Evolutionary conservation across 2,113 vertebrate genomes (phyloP), one percentile per base, ranked within the genome.

Genomic region (Trichomycterus rosablanca): DNA sequence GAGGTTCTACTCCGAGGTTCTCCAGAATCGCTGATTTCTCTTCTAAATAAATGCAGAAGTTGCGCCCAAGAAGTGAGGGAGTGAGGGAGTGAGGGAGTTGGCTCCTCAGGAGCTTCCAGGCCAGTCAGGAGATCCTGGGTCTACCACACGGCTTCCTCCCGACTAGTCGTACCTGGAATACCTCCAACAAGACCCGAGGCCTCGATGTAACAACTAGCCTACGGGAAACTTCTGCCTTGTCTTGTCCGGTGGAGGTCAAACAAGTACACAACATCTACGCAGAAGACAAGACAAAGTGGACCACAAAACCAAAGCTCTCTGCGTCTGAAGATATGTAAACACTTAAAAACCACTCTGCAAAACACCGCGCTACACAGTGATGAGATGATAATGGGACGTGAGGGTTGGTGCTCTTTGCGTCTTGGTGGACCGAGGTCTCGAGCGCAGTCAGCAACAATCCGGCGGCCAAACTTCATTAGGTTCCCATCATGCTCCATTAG

Each of bases 341-440:
- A 74, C 72, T 74, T 74, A 63, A 70, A 66, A 74, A 66, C 52
- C 67, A 63, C 67, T 23, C 67, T 34, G 62, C 30, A 52, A 68
- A 40, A 60, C 57, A 45, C 52, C 37, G 34, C 16, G 43, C 53
- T 62, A 59, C 54, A 69, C 18, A 48, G 44, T 28, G 46, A 40
- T 73, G 24, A 48, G 48, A 37, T 50, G 51, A 8, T 69, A 57
- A 61, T 66, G 24, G 42, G 39, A 20, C 59, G 60, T 30, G 23
- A 23, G 54, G 19, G 19, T 58, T 58, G 65, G 63, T 73, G 67
- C 62, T 39, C 63, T 61, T 56, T 69, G 54, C 18, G 40, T 66
- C 30, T 30, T 42, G 62, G 57, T 16, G 39, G 66, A 56, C 43
- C 55, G 56, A 51, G 62, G 49, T 68, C 63, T 50, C 67, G 2